Evolutionary conservation across 2,888 invertebrate species (phyloP), one percentile per base, ranked within the genome.

Genomic region (Ditula angustiorana): DNA sequence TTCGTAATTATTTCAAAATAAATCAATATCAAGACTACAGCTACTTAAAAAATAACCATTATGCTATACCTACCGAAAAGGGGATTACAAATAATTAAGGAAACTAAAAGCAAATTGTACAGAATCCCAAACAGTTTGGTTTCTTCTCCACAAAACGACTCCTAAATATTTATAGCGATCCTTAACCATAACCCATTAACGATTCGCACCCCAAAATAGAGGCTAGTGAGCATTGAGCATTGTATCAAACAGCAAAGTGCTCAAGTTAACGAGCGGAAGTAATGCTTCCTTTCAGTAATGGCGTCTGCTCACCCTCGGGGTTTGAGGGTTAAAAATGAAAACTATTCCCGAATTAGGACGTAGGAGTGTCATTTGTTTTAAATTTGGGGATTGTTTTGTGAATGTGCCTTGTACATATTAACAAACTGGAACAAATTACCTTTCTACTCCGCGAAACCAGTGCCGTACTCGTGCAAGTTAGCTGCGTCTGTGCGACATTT

Each of bases 261-360:
- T 88, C 74, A 81, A 85, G 78, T 90, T 91, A 90, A 91, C 89
- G 88, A 87, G 88, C 91, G 91, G 91, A 92, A 90, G 85, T 86
- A 86, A 90, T 87, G 86, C 85, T 90, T 90, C 90, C 90, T 89
- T 82, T 78, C 79, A 76, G 81, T 90, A 90, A 91, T 90, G 89
- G 89, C 85, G 35, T 37, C 41, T 10, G 8, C 50, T 11, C n/a
- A 35, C 53, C 57, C 62, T 52, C 56, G 33, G 50, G 62, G 47
- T 56, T 61, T 44, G 35, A 33, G 63, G 63, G 58, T 64, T 52
- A 53, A 53, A 53, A 59, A 59, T 64, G 64, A 64, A 16, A 28
- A 64, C 59, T 59, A 58, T 53, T 56, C 47, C 53, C 16, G 47
- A 59, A 64, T 58, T 60, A 56, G 56, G 23, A 50, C 16, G 13